Conservation (phyloP, 1,140 invertebrate genomes). For the Zophobas atratus region DNA sequence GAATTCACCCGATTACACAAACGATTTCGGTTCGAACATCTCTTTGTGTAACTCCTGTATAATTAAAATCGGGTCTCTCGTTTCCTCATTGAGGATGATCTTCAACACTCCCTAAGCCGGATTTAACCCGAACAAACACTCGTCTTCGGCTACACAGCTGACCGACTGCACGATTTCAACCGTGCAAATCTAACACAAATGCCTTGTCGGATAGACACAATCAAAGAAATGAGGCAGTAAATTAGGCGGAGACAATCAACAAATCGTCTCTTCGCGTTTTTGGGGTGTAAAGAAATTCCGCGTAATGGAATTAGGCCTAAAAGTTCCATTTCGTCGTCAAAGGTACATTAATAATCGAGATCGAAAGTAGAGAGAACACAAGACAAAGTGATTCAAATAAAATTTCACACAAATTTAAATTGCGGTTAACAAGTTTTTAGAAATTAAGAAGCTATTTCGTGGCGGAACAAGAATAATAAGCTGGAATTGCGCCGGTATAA, state of each 20-base stretch:
- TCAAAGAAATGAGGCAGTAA: conserved; percentile 47
- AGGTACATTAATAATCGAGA: conserved; percentile 48
- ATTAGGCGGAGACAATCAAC: conserved; percentile 25
- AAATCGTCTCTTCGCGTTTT: conserved; percentile 21
- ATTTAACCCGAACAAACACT: conserved; percentile 16
- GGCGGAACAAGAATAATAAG: conserved; percentile 60
- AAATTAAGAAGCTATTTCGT: conserved; percentile 62
- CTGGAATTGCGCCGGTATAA: conserved; percentile 53
- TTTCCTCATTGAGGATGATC: conserved; percentile 43
- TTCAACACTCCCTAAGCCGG: conserved; percentile 12
- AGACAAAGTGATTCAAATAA: conserved; percentile 56
- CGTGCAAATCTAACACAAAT: conserved; percentile 24
- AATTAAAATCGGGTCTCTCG: conserved; percentile 52
- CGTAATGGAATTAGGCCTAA: conserved; percentile 22
- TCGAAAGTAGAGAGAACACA: conserved; percentile 47
- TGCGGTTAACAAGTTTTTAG: conserved; percentile 63
- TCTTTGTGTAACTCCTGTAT: conserved; percentile 50
- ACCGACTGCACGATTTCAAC: conserved; percentile 32
- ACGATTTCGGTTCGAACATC: conserved; percentile 46
- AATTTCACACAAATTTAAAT: conserved; percentile 60
- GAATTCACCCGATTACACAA: conserved; percentile 52
- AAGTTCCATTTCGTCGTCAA: conserved; percentile 49
- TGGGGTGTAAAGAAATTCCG: neutral
- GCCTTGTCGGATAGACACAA: conserved; percentile 37
- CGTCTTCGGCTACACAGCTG: conserved; percentile 17